Base-by-base conservation (phyloP, 2,113 vertebrate species). In the Brachirus orientalis region DNA sequence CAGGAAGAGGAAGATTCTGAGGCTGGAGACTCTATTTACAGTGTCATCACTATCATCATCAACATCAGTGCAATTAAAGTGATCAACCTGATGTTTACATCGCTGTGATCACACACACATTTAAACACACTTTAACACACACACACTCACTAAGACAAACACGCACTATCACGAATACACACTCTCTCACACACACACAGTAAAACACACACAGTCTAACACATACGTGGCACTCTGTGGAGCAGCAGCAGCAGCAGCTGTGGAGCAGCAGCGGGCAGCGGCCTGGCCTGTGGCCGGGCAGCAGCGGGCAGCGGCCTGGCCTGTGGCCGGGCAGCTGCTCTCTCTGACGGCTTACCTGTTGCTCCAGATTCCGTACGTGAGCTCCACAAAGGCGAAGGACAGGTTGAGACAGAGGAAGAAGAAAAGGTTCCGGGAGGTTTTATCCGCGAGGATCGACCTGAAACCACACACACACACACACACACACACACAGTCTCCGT, bases 341-440 rank as follows among this genome's bases (percentile, higher is more conserved):
- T 13, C 20, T 2, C 18, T 0, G n/a, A 1, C 43, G 61, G 17
- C 88, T 62, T 94, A 99, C 97, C 97, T 98, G 96, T 99, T 98
- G 84, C 96, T 99, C 97, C 97, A 99, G 86, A 99, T 94, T 63
- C 97, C 97, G 66, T 96, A 99, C 4, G 89, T 89, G 3, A 99
- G 86, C 89, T 99, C 97, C 88, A 99, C 96, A 73, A 99, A 99
- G 40, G 96, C 97, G 85, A 99, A 99, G 45, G 96, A 98, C 1
- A 99, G 94, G 53, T 99, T 99, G 63, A 99, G 93, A 58, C 95
- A 95, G 50, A 99, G 93, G 82, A 99, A 99, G 83, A 94, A 96
- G 85, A 99, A 99, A 46, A 99, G 90, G 75, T 99, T 99, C 74
- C 97, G 89, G 20, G 97, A 99, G 6, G 96, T 99, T 90, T 95